These are phyloP conservation scores for Rhabdornis inornatus DNA, from an alignment of 2,113 vertebrate species.

Conservation along the genomic window DNA sequence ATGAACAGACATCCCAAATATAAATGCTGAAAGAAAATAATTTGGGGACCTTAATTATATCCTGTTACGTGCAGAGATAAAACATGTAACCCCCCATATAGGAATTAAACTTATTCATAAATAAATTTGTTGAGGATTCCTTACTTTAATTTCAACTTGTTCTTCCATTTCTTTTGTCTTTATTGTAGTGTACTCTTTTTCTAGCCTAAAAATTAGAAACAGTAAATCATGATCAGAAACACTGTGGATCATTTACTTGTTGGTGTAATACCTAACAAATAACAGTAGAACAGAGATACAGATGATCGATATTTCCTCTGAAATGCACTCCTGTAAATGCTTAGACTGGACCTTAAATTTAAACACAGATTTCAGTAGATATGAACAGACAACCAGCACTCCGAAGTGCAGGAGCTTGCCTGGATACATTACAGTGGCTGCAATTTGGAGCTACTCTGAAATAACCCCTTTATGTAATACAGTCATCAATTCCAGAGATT, in stretches of 20 bases:
- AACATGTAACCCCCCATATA: neutral
- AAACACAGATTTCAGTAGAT: neutral
- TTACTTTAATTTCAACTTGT: conserved; percentile 98
- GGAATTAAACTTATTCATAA: neutral
- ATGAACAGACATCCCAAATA: neutral
- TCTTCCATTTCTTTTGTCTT: conserved; percentile 99
- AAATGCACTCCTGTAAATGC: neutral
- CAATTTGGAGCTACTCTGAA: neutral
- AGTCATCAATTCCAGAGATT: neutral
- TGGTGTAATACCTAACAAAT: neutral
- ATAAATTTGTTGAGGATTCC: neutral
- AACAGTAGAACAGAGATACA: neutral
- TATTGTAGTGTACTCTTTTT: conserved; percentile 99
- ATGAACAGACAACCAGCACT: neutral
- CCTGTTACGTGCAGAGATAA: neutral
- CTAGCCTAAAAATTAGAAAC: conserved; percentile 80
- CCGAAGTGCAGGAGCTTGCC: neutral
- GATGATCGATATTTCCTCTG: neutral
- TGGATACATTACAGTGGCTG: neutral
- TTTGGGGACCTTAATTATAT: neutral
- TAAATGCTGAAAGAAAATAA: neutral
- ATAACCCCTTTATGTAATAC: neutral
- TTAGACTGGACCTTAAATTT: neutral
- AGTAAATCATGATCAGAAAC: neutral
- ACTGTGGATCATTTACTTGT: neutral